A percentile compares a stretch with the other conserved stretches of the same genome.
Evolutionary conservation across 2,797 vertebrate species (phyloP).

Genomic region (Steatocranus sp.): DNA sequence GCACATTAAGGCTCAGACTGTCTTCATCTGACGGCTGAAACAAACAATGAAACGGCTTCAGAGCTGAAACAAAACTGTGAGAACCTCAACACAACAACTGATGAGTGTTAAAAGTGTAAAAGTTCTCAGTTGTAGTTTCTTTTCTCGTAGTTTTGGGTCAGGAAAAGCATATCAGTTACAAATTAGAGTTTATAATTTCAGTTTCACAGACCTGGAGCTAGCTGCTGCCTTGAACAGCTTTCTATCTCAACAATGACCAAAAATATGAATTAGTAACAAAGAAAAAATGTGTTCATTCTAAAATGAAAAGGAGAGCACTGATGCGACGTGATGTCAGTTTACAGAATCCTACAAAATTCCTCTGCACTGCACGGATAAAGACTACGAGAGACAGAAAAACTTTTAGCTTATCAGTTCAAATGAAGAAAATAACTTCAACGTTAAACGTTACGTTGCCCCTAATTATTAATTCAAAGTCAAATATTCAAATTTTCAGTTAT

Average conservation of each 20-base stretch:
- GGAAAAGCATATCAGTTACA: not conserved
- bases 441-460: not conserved
- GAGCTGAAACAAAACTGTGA: not conserved
- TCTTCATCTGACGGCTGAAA: constrained; percentile 92
- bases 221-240: not conserved
- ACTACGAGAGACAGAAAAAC: not conserved
- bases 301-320: not conserved
- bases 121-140: not conserved
- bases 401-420: not conserved
- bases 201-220: not conserved
- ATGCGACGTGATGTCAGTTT: not conserved
- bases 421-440: not conserved
- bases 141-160: not conserved
- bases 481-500: not conserved
- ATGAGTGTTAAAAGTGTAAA: not conserved
- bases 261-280: not conserved
- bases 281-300: not conserved
- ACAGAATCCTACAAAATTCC: not conserved
- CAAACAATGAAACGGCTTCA: not conserved
- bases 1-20: constrained; percentile 84
- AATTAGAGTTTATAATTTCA: not conserved
- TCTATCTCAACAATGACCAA: not conserved
- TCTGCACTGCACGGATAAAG: not conserved
- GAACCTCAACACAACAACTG: not conserved
- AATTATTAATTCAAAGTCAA: not conserved